These are phyloP conservation scores for Craniophora ligustri DNA, from an alignment of 2,888 invertebrate species.

Conservation along the genomic window DNA sequence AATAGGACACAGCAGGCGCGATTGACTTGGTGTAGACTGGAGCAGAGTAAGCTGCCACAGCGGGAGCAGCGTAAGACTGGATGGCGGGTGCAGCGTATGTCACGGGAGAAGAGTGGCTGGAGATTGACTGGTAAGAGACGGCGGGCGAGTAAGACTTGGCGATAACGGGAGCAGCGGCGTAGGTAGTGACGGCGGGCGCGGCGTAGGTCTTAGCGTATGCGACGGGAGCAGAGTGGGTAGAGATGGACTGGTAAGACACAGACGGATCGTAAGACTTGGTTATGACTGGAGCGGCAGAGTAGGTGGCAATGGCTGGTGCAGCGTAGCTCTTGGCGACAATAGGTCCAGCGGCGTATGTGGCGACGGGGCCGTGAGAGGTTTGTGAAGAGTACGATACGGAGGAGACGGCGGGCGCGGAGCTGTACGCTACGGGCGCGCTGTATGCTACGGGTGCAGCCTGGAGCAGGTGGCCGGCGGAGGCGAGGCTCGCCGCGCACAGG, in stretches of 20 bases:
- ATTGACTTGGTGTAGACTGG: slow-evolving; percentile 51
- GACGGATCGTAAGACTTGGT: slow-evolving; percentile 70
- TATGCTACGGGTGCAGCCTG: slow-evolving; percentile 76
- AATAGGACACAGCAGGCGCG: slow-evolving; percentile 66
- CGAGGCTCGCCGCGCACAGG: slow-evolving; percentile 88
- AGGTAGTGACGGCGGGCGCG: slow-evolving; percentile 60
- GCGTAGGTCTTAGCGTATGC: slow-evolving; percentile 67
- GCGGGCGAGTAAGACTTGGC: slow-evolving; percentile 74
- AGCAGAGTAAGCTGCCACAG: slow-evolving; percentile 61
- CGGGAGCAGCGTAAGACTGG: slow-evolving; percentile 55
- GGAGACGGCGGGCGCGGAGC: slow-evolving; percentile 73
- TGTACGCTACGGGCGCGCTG: slow-evolving; percentile 74
- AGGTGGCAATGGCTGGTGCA: slow-evolving; percentile 75
- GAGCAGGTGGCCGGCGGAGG: slow-evolving; percentile 88
- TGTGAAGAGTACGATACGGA: slow-evolving; percentile 54
- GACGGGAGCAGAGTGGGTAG: slow-evolving; percentile 74
- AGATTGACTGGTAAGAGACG: slow-evolving; percentile 67
- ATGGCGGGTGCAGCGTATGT: slow-evolving; percentile 57
- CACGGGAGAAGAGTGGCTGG: slow-evolving; percentile 70
- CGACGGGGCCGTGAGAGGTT: slow-evolving; percentile 57
- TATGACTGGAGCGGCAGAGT: slow-evolving; percentile 62
- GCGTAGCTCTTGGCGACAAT: slow-evolving; percentile 68
- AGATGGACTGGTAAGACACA: slow-evolving; percentile 63
- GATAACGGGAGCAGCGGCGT: slow-evolving; percentile 63
- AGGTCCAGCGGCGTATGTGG: slow-evolving; percentile 70